phyloP scores from a whole-genome alignment of 2,113 vertebrate genomes.

The Rafetus swinhoei region DNA sequence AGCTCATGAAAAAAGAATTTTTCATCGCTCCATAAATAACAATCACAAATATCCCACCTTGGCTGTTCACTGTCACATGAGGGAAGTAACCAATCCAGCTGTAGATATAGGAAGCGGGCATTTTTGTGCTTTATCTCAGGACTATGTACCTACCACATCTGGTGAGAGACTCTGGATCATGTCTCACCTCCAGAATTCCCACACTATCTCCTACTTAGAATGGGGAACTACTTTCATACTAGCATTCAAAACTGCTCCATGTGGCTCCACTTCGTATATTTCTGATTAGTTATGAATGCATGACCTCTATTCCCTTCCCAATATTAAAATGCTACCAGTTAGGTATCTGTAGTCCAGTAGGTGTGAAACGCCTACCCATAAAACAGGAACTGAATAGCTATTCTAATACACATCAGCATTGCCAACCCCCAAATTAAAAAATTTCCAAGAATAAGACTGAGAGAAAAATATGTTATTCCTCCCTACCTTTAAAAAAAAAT shows the following conservation, averaged over 20 bases:
- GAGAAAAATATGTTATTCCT: background rate
- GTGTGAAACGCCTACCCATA: background rate
- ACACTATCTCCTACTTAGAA: background rate
- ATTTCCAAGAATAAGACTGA: background rate
- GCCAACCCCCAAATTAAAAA: background rate
- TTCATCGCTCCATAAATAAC: background rate
- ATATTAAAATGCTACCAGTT: background rate
- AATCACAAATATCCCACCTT: background rate
- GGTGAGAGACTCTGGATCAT: background rate
- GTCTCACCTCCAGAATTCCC: background rate
- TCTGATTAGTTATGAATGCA: background rate
- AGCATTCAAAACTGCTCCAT: background rate
- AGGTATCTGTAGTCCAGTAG: background rate
- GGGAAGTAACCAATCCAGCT: background rate
- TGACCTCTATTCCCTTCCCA: background rate
- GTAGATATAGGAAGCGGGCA: background rate
- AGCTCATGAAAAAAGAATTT: background rate
- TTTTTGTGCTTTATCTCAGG: background rate
- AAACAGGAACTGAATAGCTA: background rate
- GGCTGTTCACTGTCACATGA: background rate
- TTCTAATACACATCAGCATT: background rate
- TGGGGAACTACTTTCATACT: background rate
- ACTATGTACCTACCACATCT: background rate
- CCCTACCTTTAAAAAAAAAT: background rate
- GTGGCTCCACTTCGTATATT: background rate